phyloP scores from a whole-genome alignment of 2,888 invertebrate species.

The Julus scanicus region DNA sequence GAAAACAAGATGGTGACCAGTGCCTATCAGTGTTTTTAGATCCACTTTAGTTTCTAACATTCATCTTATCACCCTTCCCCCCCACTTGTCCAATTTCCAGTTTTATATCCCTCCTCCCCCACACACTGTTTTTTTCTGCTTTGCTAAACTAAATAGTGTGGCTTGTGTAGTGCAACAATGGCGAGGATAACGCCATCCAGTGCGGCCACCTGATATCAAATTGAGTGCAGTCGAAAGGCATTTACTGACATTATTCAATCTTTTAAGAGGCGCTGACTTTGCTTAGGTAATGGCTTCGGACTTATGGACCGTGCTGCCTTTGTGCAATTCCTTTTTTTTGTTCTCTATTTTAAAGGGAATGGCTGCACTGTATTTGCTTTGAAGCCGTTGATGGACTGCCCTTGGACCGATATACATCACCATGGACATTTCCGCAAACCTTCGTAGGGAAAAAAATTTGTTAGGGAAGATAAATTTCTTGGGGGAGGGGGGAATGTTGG shows the following conservation, averaged over 20 bases:
- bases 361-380: background rate
- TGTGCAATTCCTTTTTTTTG: background rate
- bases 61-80: background rate
- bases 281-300: conserved; percentile 20
- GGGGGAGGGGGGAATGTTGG: background rate
- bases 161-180: background rate
- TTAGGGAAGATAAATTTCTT: background rate
- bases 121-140: background rate
- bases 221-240: conserved; percentile 53
- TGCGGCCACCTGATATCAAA: conserved; percentile 53
- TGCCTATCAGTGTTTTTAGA: background rate
- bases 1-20: background rate
- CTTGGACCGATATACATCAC: background rate
- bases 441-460: background rate
- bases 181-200: conserved; percentile 36
- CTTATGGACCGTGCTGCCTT: background rate
- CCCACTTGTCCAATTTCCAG: background rate
- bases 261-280: conserved; percentile 18
- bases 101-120: background rate
- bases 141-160: background rate
- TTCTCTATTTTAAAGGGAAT: background rate
- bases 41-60: background rate
- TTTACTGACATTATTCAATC: conserved; percentile 50
- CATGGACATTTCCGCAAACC: background rate
- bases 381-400: background rate